Evolutionary conservation across 2,888 invertebrate genomes (phyloP), one percentile per base, ranked within the genome.

Genomic region (Agonopterix subpropinquella): DNA sequence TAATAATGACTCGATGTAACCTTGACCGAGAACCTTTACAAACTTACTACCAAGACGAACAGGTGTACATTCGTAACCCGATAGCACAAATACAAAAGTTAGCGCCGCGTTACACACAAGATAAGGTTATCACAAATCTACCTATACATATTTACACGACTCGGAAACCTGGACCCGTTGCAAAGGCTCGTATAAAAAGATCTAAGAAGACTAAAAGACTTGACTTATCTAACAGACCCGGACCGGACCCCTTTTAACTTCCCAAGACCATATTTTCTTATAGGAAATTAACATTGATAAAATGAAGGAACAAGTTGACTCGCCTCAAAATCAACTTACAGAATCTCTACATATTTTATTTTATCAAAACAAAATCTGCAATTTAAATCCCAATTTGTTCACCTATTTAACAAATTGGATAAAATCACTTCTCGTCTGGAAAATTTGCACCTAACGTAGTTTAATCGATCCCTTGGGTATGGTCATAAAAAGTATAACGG

Each of bases 261-360:
- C 54, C 3, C 53, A 59, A 8, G 43, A 48, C 18, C 59, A 57
- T 48, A 50, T 52, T 2, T 57, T 57, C 11, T 9, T 59, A 43
- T 54, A 59, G 11, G 52, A 47, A 15, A 47, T 50, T 41, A 28
- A 54, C 36, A 36, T 59, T 10, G 41, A 51, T 8, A 52, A 51
- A 7, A 51, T 58, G n/a, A 45, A 53, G 37, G 15, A 41, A 8
- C 50, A 50, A 13, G 45, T 55, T 15, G 36, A 47, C 2, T 5
- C 39, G 13, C 8, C 53, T 35, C 28, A 36, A 36, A 47, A 11
- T 10, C 53, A 53, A 9, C 36, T 53, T 8, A 10, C 8, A 10
- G 28, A 41, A 7, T n/a, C 35, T n/a, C 41, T 1, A 10, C 28
- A 45, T n/a, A n/a, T n/a, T n/a, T n/a, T 11, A 11, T 8, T 41